These are phyloP conservation scores for Drosophila subobscura DNA, from an alignment of 1,140 invertebrate genomes.

Conservation along the genomic window DNA sequence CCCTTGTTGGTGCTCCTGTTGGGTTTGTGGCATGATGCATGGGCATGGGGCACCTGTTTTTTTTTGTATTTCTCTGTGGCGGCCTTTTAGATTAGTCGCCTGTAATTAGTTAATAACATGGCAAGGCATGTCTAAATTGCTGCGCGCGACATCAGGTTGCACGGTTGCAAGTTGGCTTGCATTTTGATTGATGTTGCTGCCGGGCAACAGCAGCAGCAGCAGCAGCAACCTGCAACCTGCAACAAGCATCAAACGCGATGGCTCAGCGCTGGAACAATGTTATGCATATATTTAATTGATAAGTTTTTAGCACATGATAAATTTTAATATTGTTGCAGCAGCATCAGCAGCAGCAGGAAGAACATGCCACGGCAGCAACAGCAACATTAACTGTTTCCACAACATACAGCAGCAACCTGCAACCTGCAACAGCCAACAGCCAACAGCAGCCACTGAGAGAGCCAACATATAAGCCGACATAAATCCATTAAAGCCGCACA, in stretches of 20 bases:
- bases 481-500: conserved; percentile 79
- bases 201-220: conserved; percentile 31
- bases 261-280: conserved; percentile 55
- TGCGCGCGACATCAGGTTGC: conserved; percentile 56
- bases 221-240: conserved; percentile 21
- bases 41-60: conserved; percentile 80
- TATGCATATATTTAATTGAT: conserved; percentile 83
- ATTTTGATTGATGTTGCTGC: conserved; percentile 79
- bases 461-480: conserved; percentile 69
- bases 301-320: conserved; percentile 84
- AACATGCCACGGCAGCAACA: conserved; percentile 10
- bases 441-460: conserved; percentile 21
- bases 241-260: conserved; percentile 1
- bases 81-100: conserved; percentile 83
- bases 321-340: conserved; percentile 76
- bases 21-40: conserved; percentile 62
- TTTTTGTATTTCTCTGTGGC: conserved; percentile 27
- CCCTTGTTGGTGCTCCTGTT: conserved; percentile 14
- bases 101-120: conserved; percentile 84
- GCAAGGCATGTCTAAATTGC: conserved; percentile 83
- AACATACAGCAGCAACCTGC: conserved; percentile 12
- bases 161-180: conserved; percentile 63
- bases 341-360: conserved; percentile 17
- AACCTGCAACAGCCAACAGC: conserved; percentile 41
- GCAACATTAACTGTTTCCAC: conserved; percentile 30